A percentile compares a stretch with the other conserved stretches of the same genome.
Evolutionary conservation across 1,140 invertebrate species (phyloP).

Genomic region (Achatina immaculata): DNA sequence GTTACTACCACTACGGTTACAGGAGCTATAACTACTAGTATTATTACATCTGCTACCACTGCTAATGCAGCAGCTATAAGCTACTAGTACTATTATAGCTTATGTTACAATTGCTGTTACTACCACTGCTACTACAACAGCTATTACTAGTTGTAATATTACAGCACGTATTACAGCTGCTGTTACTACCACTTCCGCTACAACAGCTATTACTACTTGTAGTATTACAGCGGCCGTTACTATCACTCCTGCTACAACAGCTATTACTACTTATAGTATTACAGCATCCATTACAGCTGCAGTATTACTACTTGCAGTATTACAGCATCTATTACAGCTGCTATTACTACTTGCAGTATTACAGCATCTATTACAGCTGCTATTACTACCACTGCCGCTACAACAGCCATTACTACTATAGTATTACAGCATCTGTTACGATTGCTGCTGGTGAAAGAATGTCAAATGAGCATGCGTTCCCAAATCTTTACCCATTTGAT

Average conservation of each 20-base stretch:
- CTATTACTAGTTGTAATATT: background rate
- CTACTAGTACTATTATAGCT: too few species aligned
- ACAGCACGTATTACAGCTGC: background rate
- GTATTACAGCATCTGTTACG: background rate
- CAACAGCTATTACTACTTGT: background rate
- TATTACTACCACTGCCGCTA: conserved; percentile 2
- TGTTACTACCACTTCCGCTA: conserved; percentile 14
- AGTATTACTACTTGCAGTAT: background rate
- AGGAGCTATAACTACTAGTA: background rate
- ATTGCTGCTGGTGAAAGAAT: too few species aligned
- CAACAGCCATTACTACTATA: conserved; percentile 10
- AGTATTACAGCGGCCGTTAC: background rate
- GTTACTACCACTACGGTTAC: background rate
- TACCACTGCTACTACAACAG: background rate
- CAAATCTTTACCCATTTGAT: too few species aligned
- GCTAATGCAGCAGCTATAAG: background rate
- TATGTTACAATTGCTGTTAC: too few species aligned
- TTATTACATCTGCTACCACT: background rate
- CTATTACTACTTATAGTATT: background rate
- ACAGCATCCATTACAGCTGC: background rate
- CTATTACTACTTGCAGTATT: conserved; percentile 9
- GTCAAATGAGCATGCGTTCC: too few species aligned
- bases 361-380: background rate
- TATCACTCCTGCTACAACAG: conserved; percentile 6
- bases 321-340: background rate